A percentile compares a stretch with the other conserved stretches of the same genome.
These are phyloP conservation scores for Drosophila repletoides DNA, from an alignment of 1,140 invertebrate genomes.

Conservation along the genomic window DNA sequence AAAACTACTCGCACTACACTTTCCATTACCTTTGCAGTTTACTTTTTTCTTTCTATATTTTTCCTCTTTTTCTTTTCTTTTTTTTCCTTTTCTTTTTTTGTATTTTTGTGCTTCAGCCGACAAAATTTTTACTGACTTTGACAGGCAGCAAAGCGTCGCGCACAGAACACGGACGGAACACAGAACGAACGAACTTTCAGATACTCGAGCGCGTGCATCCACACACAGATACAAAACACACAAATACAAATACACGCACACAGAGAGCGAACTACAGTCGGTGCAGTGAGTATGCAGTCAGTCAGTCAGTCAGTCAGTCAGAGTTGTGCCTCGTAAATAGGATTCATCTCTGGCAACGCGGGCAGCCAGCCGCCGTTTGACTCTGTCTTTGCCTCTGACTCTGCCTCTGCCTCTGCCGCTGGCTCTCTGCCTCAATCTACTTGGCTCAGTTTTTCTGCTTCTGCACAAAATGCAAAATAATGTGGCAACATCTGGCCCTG, in stretches of 20 bases:
- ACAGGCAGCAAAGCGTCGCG: slow-evolving; percentile 50
- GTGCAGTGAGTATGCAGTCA: slow-evolving; percentile 41
- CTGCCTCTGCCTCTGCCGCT: not conserved
- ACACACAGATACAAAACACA: slow-evolving; percentile 9
- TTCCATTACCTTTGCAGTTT: slow-evolving; percentile 62
- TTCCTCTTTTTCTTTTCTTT: slow-evolving; percentile 2
- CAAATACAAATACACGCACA: too few relatives aligned
- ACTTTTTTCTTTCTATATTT: slow-evolving; percentile 19
- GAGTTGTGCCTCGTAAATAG: slow-evolving; percentile 74
- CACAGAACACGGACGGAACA: too few relatives aligned
- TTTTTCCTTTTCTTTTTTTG: slow-evolving; percentile 29
- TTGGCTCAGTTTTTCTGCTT: slow-evolving; percentile 24
- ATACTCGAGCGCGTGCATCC: slow-evolving; percentile 24
- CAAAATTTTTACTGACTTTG: slow-evolving; percentile 75
- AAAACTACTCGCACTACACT: slow-evolving; percentile 44
- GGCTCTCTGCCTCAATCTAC: slow-evolving; percentile 1
- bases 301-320: slow-evolving; percentile 66
- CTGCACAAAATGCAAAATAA: slow-evolving; percentile 73
- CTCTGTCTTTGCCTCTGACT: not conserved
- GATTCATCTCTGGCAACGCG: slow-evolving; percentile 73
- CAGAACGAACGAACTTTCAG: slow-evolving; percentile 34
- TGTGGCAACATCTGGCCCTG: slow-evolving; percentile 48
- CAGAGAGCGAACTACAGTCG: slow-evolving; percentile 1
- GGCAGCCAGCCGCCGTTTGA: slow-evolving; percentile 57
- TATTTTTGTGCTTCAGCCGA: slow-evolving; percentile 42